Evolutionary conservation across 1,140 invertebrate genomes (phyloP).

Genomic region (Euschistus heros): DNA sequence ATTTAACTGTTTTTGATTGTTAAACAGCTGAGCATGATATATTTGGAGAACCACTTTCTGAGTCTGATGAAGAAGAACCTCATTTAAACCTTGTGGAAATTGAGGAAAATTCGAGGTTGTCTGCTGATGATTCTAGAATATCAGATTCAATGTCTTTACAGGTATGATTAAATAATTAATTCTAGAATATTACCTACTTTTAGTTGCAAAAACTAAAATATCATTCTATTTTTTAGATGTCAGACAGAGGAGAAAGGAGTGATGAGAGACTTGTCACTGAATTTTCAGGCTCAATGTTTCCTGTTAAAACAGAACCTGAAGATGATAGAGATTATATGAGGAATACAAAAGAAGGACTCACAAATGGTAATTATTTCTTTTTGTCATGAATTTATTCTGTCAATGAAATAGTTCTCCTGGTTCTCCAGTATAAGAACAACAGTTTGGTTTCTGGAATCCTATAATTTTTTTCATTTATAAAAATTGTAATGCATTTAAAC

Average conservation of each 20-base stretch:
- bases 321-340: neutral
- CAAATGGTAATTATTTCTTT: neutral
- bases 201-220: neutral
- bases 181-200: neutral
- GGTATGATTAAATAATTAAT: neutral
- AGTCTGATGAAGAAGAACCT: constrained; percentile 64
- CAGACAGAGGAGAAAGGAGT: neutral
- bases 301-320: constrained; percentile 9
- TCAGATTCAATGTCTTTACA: constrained; percentile 59
- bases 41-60: constrained; percentile 78
- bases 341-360: neutral
- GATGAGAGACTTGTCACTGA: constrained; percentile 5
- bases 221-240: neutral
- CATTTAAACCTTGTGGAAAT: constrained; percentile 64
- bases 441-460: too few species aligned
- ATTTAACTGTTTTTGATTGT: constrained; percentile 16
- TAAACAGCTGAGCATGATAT: constrained; percentile 63
- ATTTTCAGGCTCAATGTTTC: constrained; percentile 8
- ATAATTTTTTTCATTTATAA: too few species aligned
- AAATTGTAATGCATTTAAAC: too few species aligned
- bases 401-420: too few species aligned
- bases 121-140: constrained; percentile 59
- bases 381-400: neutral
- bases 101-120: constrained; percentile 66
- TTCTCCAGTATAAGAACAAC: too few species aligned